Evolutionary conservation across 2,113 vertebrate species (phyloP).

Genomic region (Eubucco bourcierii): DNA sequence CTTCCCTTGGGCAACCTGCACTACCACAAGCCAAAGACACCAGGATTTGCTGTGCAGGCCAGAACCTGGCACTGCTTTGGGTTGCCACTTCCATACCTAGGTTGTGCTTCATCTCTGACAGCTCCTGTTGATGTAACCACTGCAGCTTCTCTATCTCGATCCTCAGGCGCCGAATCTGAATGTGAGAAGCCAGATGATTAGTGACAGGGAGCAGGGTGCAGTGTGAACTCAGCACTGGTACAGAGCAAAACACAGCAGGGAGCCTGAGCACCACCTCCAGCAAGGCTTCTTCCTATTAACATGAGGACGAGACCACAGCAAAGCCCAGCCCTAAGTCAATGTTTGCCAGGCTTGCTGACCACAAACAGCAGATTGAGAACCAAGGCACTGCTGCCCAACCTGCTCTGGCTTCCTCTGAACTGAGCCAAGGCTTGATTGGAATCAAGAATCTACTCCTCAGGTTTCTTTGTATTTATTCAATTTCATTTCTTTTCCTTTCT

Average conservation of each 20-base stretch:
- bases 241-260: background rate
- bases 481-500: background rate
- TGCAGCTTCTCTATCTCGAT: conserved; percentile 98
- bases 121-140: conserved; percentile 95
- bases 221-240: background rate
- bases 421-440: background rate
- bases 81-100: conserved; percentile 78
- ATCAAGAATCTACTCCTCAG: background rate
- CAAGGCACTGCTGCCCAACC: background rate
- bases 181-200: background rate
- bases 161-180: conserved; percentile 91
- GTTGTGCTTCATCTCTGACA: conserved; percentile 98
- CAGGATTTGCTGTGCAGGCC: background rate
- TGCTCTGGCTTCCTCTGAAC: background rate
- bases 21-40: background rate
- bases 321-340: background rate
- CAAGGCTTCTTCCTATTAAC: background rate
- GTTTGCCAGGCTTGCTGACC: background rate
- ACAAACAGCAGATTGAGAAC: background rate
- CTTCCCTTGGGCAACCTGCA: background rate
- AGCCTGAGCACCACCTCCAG: background rate
- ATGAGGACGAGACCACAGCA: background rate
- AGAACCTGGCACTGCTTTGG: background rate
- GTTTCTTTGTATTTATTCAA: background rate
- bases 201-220: background rate